Conservation (phyloP, 2,888 invertebrate genomes). For the Drosophila anceps region DNA sequence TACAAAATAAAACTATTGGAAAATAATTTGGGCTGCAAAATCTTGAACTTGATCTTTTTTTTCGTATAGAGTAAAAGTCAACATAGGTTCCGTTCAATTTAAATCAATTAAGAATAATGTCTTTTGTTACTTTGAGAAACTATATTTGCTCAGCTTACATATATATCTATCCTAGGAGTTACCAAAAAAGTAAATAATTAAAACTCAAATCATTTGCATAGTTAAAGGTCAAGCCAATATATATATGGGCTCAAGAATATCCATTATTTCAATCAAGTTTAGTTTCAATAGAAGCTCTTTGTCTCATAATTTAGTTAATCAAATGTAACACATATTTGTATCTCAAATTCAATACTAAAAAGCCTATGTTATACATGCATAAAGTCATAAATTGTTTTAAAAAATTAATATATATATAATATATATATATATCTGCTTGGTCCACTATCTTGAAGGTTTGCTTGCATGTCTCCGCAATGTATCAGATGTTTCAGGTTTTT, state of each 20-base stretch:
- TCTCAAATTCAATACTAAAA: too few species aligned
- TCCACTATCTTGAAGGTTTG: constrained; percentile 45
- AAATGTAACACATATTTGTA: too few species aligned
- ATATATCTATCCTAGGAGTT: too few species aligned
- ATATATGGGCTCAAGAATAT: too few species aligned
- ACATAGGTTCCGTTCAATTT: background rate
- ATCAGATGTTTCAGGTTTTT: constrained; percentile 32
- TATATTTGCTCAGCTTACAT: too few species aligned
- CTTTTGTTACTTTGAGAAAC: too few species aligned
- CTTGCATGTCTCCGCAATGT: constrained; percentile 53
- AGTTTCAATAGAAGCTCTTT: too few species aligned
- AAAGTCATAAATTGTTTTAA: background rate
- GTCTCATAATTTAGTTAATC: background rate
- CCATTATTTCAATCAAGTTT: too few species aligned
- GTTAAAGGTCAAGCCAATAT: too few species aligned
- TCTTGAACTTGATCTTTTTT: background rate
- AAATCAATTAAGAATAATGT: background rate
- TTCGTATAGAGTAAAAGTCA: background rate
- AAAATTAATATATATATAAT: background rate
- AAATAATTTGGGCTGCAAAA: background rate
- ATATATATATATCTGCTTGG: constrained; percentile 29
- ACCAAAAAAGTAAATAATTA: too few species aligned
- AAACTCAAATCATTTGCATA: too few species aligned
- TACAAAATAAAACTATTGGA: background rate
- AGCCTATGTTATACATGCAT: background rate